A percentile compares a stretch with the other conserved stretches of the same genome.
Evolutionary conservation across 2,113 vertebrate genomes (phyloP).

Genomic region (Taxidea taxus): DNA sequence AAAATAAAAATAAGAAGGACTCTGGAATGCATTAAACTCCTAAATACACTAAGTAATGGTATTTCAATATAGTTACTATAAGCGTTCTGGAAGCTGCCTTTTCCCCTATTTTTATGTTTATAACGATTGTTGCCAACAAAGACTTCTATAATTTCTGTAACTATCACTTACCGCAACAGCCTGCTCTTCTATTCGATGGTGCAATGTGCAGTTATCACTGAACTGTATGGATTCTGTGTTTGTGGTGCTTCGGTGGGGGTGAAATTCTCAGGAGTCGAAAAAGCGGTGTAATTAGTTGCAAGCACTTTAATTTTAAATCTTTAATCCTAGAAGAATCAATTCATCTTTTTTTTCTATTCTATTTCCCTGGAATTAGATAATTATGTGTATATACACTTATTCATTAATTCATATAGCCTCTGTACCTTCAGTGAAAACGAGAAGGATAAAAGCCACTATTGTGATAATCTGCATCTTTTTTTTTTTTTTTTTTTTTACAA

Average conservation of each 20-base stretch:
- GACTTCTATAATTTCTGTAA: neutral
- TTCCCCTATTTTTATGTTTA: neutral
- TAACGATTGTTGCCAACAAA: neutral
- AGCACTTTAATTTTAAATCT: neutral
- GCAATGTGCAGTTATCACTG: neutral
- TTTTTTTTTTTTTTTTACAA: neutral
- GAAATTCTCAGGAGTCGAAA: neutral
- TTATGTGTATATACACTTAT: neutral
- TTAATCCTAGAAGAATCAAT: neutral
- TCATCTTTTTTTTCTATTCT: neutral
- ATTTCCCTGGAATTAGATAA: neutral
- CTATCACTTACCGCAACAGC: neutral
- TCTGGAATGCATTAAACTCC: constrained; percentile 13
- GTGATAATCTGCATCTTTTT: neutral
- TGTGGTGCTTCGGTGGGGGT: neutral
- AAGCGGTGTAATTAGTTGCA: neutral
- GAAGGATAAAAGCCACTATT: neutral
- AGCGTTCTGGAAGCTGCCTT: neutral
- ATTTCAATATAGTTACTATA: neutral
- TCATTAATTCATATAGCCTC: neutral
- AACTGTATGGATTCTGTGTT: fast-evolving
- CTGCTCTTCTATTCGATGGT: neutral
- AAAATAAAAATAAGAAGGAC: neutral
- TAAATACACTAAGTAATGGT: neutral
- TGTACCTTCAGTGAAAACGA: neutral